Percentiles rank a stretch among this genome's conserved stretches.
These are phyloP conservation scores for Oithona nana DNA, from an alignment of 2,888 invertebrate species.

Conservation along the genomic window DNA sequence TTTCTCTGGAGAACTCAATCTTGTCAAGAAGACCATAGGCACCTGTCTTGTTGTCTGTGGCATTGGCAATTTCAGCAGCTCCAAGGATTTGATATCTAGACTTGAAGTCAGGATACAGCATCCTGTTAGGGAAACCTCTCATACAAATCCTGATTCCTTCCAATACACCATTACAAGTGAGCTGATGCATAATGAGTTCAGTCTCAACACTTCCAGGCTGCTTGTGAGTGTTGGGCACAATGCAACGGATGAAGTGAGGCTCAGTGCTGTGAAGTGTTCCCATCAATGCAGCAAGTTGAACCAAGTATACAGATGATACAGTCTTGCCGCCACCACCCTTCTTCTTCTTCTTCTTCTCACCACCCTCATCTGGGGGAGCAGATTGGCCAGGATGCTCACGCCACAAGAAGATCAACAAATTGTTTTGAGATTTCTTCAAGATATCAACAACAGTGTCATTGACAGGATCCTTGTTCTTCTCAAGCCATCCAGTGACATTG, in stretches of 20 bases:
- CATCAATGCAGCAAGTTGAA: conserved; percentile 95
- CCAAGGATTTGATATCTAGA: conserved; percentile 30
- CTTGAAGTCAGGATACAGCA: conserved; percentile 38
- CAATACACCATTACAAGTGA: conserved; percentile 99
- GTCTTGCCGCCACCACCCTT: conserved; percentile 99
- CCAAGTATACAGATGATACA: conserved; percentile 88
- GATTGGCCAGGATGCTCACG: conserved; percentile 76
- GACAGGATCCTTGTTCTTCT: conserved; percentile 99
- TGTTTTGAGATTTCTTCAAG: conserved; percentile 78
- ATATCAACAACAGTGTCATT: conserved; percentile 98
- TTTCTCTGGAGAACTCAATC: conserved; percentile 71
- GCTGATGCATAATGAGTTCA: conserved; percentile 91
- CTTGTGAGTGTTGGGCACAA: conserved; percentile 97
- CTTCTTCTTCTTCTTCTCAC: conserved; percentile 45
- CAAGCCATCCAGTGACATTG: conserved; percentile 97
- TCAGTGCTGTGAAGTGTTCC: conserved; percentile 81
- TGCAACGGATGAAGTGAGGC: conserved; percentile 99
- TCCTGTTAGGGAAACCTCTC: conserved; percentile 37
- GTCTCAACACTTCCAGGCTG: conserved; percentile 28
- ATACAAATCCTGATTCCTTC: conserved; percentile 50
- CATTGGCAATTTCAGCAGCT: conserved; percentile 29
- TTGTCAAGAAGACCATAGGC: conserved; percentile 59
- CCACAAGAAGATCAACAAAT: conserved; percentile 69
- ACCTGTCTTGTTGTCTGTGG: conserved; percentile 59
- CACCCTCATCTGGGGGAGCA: conserved; percentile 24